Base-by-base conservation (phyloP, 2,888 invertebrate species). In the Ophion obscuratus region DNA sequence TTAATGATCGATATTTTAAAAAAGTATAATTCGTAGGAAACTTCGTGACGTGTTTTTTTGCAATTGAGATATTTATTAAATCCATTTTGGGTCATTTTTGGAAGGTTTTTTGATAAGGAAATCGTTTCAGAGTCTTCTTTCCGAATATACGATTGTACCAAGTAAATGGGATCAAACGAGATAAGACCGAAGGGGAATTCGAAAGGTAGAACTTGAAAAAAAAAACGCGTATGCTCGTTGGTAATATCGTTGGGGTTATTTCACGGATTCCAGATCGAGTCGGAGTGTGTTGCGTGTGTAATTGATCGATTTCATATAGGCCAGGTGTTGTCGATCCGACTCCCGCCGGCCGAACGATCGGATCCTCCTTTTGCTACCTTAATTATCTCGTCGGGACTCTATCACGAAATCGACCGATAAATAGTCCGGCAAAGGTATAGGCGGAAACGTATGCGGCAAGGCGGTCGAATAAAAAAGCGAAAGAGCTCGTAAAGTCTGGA, bases 301-400 rank as follows among this genome's bases (percentile, higher is more conserved):
- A 59, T 53, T 57, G 62, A 31, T 57, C 83, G 81, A 76, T 83
- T 80, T 24, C 24, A 81, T 64, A 27, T 20, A 47, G 68, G 83
- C 85, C 85, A 86, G 85, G 85, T 86, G 85, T 83, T 84, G 66
- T 73, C 47, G 73, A 44, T 67, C 44, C 53, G 20, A 62, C 68
- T 76, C 40, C 62, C 70, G 79, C 77, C 74, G 11, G 62, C 44
- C 68, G 73, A 68, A 78, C 67, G 61, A 78, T 77, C 81, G 62
- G 62, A 75, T 75, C 75, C 53, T 62, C 77, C 79, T 83, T 44
- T 70, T 75, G 70, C 67, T 40, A 59, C 79, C 77, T 81, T 68
- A 83, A 86, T 86, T 86, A 86, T 86, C 53, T 53, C 71, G 64
- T 75, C 74, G 74, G 24, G 59, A 71, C 66, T 71, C 81, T 76